phyloP scores from a whole-genome alignment of 2,797 vertebrate species.

The Psittacula derbiana region DNA sequence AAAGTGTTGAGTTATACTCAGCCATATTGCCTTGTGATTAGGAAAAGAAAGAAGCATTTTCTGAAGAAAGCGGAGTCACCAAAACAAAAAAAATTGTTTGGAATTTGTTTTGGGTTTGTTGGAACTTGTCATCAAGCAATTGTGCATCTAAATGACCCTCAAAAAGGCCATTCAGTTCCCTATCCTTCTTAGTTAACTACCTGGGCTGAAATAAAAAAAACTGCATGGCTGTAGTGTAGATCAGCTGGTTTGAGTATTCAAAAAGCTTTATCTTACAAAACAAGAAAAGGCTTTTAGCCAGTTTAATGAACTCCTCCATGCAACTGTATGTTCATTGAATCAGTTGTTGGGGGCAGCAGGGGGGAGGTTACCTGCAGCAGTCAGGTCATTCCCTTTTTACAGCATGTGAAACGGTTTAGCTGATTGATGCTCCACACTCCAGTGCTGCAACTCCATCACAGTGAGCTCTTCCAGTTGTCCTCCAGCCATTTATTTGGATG shows the following conservation, averaged over 20 bases:
- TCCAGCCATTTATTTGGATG: background rate
- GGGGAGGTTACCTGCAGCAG: background rate
- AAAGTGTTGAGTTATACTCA: background rate
- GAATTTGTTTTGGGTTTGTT: background rate
- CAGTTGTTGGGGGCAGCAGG: accelerated
- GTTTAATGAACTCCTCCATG: background rate
- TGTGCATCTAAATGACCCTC: background rate
- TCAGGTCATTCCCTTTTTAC: background rate
- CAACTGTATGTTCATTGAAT: background rate
- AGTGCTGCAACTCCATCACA: background rate
- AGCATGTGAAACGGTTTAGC: background rate
- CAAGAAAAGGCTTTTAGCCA: background rate
- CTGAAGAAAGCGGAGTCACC: background rate
- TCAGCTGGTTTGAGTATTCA: background rate
- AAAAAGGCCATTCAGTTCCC: background rate
- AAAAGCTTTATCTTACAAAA: background rate
- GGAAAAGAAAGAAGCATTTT: background rate
- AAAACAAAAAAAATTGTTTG: no score
- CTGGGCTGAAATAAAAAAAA: background rate
- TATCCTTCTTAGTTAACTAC: background rate
- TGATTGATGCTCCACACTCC: background rate
- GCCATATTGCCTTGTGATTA: background rate
- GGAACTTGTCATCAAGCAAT: background rate
- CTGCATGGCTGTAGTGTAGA: background rate
- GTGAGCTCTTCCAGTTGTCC: background rate